Base-by-base conservation (phyloP, 2,888 invertebrate species). In the Heliconius aoede region DNA sequence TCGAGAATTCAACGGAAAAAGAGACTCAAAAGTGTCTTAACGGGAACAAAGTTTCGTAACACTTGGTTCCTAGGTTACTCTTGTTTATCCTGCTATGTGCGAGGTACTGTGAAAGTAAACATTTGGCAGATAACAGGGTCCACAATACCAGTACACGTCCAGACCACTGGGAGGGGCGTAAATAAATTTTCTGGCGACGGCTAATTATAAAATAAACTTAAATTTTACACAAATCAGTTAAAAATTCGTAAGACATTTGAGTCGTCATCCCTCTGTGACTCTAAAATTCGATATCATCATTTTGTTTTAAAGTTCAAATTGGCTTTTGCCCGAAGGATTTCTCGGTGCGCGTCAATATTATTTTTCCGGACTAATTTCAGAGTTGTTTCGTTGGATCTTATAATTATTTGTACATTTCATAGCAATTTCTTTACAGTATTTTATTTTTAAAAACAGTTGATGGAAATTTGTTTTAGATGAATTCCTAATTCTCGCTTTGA, bases 301-400 rank as follows among this genome's bases (percentile, higher is more conserved):
- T 64, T 76, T 76, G 73, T 77, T 77, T 51, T 40, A 40, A 71
- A 77, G 40, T 71, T 69, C 28, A 74, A 77, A 77, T 77, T 77
- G 69, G 71, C 69, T 74, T 51, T 62, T 71, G 72, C 40, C 71
- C 64, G 40, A 65, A 77, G 77, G 60, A 62, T 68, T 46, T 74
- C 74, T 64, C 69, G 21, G 74, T 74, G 65, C 58, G 74, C 74
- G 69, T 74, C 77, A 76, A 76, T 76, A 76, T 71, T 71, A 76
- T 76, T 76, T 72, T 72, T 69, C 69, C 61, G 30, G 67, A 69
- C 61, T 74, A 61, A 74, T 74, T 74, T 32, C 61, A 32, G 62
- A 74, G 51, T 61, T 69, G 69, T 74, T 74, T 68, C 32, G 32
- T n/a, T 72, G 75, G 51, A 64, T 61, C 64, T 71, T 58, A 71